Conservation (phyloP, 2,888 invertebrate species). For the Baccha elongata region DNA sequence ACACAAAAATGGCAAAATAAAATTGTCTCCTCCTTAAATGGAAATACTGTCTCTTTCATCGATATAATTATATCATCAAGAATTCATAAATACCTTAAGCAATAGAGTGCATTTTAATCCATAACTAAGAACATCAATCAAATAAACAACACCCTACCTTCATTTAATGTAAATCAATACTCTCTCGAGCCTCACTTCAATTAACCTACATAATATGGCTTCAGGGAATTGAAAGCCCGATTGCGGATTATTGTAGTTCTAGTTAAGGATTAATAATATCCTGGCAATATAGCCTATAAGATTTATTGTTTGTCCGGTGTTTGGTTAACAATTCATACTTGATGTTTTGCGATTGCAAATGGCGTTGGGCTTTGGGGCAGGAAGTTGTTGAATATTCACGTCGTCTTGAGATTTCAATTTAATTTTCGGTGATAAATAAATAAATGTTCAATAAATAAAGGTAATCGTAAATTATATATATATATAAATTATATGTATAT, state of each 20-base stretch:
- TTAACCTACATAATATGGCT: not conserved
- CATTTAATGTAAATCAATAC: constrained; percentile 60
- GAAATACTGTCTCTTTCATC: too few species aligned
- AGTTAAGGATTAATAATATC: constrained; percentile 7
- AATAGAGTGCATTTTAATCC: constrained; percentile 64
- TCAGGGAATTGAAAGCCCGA: constrained; percentile 1
- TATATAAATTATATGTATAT: too few species aligned
- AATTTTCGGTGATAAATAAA: too few species aligned
- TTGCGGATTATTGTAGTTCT: constrained; percentile 7
- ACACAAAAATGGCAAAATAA: too few species aligned
- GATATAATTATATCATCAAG: constrained; percentile 54
- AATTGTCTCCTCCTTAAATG: too few species aligned
- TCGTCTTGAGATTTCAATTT: not conserved
- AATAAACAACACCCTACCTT: constrained; percentile 32
- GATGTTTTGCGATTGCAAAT: constrained; percentile 25
- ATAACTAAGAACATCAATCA: constrained; percentile 64
- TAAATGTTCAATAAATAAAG: too few species aligned
- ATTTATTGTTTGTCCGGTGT: constrained; percentile 13
- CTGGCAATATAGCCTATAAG: constrained; percentile 5
- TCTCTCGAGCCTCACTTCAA: not conserved
- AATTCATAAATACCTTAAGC: constrained; percentile 63
- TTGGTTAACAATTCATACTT: constrained; percentile 18
- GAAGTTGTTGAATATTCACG: not conserved
- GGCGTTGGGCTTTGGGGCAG: constrained; percentile 13
- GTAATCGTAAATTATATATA: too few species aligned